Conservation (phyloP, 2,888 invertebrate species). For the Pedicia rivosa region DNA sequence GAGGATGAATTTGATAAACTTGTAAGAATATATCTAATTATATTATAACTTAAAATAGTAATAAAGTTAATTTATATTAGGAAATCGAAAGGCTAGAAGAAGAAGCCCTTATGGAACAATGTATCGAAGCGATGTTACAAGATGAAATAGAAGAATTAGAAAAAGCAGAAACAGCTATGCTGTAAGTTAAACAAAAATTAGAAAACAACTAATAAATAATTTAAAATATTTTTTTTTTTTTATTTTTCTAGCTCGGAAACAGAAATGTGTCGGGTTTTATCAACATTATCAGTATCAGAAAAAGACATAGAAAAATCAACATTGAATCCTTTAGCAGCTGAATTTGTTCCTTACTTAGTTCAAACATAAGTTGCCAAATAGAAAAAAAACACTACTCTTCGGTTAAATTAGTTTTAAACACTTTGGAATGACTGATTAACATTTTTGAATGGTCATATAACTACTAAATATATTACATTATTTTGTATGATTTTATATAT, state of each 20-base stretch:
- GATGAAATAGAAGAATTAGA: conserved; percentile 44
- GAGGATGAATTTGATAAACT: conserved; percentile 86
- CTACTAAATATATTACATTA: too few species aligned
- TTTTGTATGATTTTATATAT: too few species aligned
- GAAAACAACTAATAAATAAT: neutral
- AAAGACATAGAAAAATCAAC: conserved; percentile 43
- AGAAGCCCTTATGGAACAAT: conserved; percentile 76
- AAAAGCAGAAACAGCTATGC: conserved; percentile 12
- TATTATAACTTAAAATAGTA: conserved; percentile 1
- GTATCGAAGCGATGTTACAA: conserved; percentile 68
- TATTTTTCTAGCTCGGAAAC: conserved; percentile 17
- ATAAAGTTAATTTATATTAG: conserved; percentile 28
- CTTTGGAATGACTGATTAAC: too few species aligned
- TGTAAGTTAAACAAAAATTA: neutral
- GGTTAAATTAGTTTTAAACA: too few species aligned
- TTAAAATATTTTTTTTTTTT: conserved; percentile 9
- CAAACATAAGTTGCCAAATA: too few species aligned
- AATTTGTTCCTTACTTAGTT: conserved; percentile 82
- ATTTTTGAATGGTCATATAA: too few species aligned
- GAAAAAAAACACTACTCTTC: too few species aligned
- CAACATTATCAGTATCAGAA: conserved; percentile 23
- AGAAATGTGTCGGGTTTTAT: conserved; percentile 26
- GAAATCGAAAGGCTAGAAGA: conserved; percentile 75
- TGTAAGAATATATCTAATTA: conserved; percentile 31
- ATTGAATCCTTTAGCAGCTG: conserved; percentile 70